Evolutionary conservation across 2,113 vertebrate genomes (phyloP), one percentile per base, ranked within the genome.

Genomic region (Megaleporinus macrocephalus): DNA sequence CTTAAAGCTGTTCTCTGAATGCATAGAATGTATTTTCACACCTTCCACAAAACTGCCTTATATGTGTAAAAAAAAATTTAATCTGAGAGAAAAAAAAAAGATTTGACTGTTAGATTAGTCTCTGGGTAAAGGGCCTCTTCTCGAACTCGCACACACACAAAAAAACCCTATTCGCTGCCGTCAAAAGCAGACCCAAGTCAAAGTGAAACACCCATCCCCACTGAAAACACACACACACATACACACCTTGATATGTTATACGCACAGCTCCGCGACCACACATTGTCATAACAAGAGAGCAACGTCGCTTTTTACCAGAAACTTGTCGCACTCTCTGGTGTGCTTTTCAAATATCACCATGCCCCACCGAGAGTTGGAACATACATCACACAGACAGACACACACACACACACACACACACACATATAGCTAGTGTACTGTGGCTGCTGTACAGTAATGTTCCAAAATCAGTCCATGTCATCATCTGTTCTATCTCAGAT

Each of bases 251-350:
- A 76, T 77, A 73, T 82, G 36, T 77, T 76, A 83, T 44, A 86
- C 84, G 78, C 82, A 85, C 63, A 82, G 82, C 69, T 73, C 76
- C 81, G 78, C 36, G 51, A 84, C 87, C 87, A 86, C 88, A 89
- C 80, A 70, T 72, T 78, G 86, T 89, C 88, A 89, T 89, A 87
- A 75, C 86, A 80, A 84, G 83, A 89, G 44, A 36, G 69, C 68
- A 70, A 49, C 66, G 53, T 44, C 63, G 81, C 55, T 76, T 86
- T 87, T 89, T 87, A 87, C 88, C 88, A 89, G 88, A 89, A 89
- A 87, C 83, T 44, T 74, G 71, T 61, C 59, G 65, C 47, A 63
- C 59, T 71, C 86, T 72, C 77, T 47, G 24, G 66, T 53, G 68
- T 66, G 30, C 70, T 15, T n/a, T 20, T 75, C 77, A 88, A 87